phyloP scores from a whole-genome alignment of 2,888 invertebrate genomes.

The Lithophane semibrunnea region DNA sequence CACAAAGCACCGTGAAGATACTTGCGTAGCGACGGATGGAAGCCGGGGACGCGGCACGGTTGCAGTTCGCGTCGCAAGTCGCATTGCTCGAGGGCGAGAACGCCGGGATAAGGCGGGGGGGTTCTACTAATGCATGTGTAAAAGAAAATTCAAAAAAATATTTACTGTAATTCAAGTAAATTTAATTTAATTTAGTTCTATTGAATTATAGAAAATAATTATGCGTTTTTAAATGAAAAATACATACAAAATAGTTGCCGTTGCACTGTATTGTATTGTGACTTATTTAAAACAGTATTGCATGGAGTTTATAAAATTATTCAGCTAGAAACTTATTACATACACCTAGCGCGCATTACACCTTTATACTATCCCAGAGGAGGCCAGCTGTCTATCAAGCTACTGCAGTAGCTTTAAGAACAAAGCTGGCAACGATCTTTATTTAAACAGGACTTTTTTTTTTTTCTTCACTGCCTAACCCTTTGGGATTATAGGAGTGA shows the following conservation, averaged over 20 bases:
- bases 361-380: constrained; percentile 27
- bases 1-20: background rate
- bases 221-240: background rate
- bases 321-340: constrained; percentile 7
- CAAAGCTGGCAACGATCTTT: constrained; percentile 11
- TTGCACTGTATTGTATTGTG: background rate
- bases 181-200: no score
- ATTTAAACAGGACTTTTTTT: constrained; percentile 6
- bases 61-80: no score
- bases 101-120: no score
- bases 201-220: no score
- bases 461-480: background rate
- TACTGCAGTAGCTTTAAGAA: constrained; percentile 11
- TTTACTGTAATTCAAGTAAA: background rate
- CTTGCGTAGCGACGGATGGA: background rate
- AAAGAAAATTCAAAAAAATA: background rate
- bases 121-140: background rate
- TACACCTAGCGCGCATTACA: constrained; percentile 13
- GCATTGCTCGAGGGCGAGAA: no score
- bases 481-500: background rate
- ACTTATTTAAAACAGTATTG: background rate
- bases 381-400: constrained; percentile 49
- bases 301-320: constrained; percentile 21
- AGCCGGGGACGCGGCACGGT: no score
- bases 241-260: background rate